phyloP scores from a whole-genome alignment of 2,888 invertebrate species.

The Machimus rusticus region DNA sequence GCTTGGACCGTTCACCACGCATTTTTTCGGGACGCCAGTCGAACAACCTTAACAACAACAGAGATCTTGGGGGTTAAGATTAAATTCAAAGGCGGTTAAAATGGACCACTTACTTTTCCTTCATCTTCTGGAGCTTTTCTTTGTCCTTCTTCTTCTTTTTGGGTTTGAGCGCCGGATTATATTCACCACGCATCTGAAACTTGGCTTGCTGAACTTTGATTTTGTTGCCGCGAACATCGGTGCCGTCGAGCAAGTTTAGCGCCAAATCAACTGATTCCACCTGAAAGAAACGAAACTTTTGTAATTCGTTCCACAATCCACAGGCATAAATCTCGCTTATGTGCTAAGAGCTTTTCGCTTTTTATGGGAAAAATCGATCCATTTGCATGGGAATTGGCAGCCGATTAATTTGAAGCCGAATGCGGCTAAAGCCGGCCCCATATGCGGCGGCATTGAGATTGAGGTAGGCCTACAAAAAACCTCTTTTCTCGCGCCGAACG shows the following conservation, averaged over 20 bases:
- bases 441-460: not conserved
- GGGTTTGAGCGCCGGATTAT: slow-evolving; percentile 90
- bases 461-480: not conserved
- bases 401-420: not conserved
- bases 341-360: not conserved
- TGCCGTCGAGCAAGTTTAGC: slow-evolving; percentile 89
- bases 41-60: slow-evolving; percentile 70
- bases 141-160: slow-evolving; percentile 90
- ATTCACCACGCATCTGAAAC: slow-evolving; percentile 93
- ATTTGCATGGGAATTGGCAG: not conserved
- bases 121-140: slow-evolving; percentile 89
- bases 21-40: slow-evolving; percentile 97
- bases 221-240: slow-evolving; percentile 77
- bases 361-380: not conserved
- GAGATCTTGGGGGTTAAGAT: not conserved
- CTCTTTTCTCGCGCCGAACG: not conserved
- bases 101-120: slow-evolving; percentile 82
- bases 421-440: not conserved
- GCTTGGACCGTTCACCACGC: slow-evolving; percentile 82
- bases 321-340: not conserved
- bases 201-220: slow-evolving; percentile 90
- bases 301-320: not conserved
- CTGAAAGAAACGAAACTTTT: slow-evolving; percentile 58
- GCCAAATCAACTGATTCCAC: slow-evolving; percentile 94
- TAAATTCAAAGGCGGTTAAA: not conserved